phyloP scores from a whole-genome alignment of 2,888 invertebrate genomes.

The Lottia scabra region DNA sequence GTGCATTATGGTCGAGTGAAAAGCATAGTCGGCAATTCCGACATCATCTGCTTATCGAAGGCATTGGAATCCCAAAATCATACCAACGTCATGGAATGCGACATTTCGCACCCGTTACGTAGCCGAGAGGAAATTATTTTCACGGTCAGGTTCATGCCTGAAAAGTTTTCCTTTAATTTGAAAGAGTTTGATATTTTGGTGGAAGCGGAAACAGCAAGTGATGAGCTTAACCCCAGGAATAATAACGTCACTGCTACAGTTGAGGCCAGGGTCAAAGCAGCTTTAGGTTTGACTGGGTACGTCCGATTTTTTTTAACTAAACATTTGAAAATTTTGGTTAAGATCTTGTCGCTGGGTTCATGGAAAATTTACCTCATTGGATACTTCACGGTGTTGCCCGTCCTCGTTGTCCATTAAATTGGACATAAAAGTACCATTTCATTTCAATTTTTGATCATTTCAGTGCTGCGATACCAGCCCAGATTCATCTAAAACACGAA shows the following conservation, averaged over 20 bases:
- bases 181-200: slow-evolving; percentile 27
- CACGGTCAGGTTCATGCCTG: slow-evolving; percentile 27
- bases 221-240: slow-evolving; percentile 23
- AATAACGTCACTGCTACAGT: slow-evolving; percentile 28
- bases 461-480: slow-evolving; percentile 38
- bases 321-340: too few species aligned
- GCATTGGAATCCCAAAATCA: background rate
- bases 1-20: slow-evolving; percentile 31
- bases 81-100: slow-evolving; percentile 24
- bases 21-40: slow-evolving; percentile 25
- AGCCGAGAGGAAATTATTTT: slow-evolving; percentile 25
- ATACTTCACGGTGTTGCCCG: too few species aligned
- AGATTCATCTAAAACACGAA: slow-evolving; percentile 27
- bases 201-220: slow-evolving; percentile 35
- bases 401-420: too few species aligned
- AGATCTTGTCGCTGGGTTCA: too few species aligned
- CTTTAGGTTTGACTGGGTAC: slow-evolving; percentile 41
- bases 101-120: slow-evolving; percentile 26
- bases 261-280: slow-evolving; percentile 31
- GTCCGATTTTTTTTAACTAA: background rate
- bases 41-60: slow-evolving; percentile 27
- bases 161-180: slow-evolving; percentile 23
- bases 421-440: too few species aligned
- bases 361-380: too few species aligned
- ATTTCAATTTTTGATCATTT: background rate